These are phyloP conservation scores for Cariama cristata DNA, from an alignment of 2,113 vertebrate genomes.

Conservation along the genomic window DNA sequence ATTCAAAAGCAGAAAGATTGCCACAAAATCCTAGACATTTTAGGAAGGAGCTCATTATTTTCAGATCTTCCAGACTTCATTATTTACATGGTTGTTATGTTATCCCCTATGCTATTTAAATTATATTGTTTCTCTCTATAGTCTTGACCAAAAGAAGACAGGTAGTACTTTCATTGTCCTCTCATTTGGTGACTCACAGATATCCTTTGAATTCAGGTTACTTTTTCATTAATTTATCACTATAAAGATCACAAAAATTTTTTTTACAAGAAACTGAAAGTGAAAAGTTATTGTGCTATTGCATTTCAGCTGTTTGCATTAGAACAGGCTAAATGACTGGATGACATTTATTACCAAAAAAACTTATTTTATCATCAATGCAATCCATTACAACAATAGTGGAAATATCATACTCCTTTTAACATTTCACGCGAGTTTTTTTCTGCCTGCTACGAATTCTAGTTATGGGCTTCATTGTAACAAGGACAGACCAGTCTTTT, in stretches of 20 bases:
- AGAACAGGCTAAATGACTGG: not conserved
- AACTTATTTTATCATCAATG: conserved; percentile 4
- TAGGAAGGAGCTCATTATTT: not conserved
- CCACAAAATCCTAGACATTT: not conserved
- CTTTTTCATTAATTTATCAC: not conserved
- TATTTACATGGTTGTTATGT: not conserved
- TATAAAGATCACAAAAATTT: not conserved
- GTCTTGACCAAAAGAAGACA: not conserved
- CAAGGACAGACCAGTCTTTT: conserved; percentile 75
- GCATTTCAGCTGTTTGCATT: not conserved
- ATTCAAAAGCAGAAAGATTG: not conserved
- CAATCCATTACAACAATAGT: conserved; percentile 6
- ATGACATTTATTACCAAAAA: not conserved
- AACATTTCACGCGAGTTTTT: not conserved
- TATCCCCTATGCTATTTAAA: not conserved
- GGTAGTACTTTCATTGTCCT: not conserved
- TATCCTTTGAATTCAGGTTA: not conserved
- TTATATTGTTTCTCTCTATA: not conserved
- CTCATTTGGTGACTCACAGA: not conserved
- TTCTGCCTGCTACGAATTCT: conserved; percentile 24
- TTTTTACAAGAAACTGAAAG: not conserved
- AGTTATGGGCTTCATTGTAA: conserved; percentile 43
- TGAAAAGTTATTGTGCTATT: not conserved
- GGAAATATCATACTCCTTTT: not conserved
- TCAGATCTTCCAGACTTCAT: not conserved